phyloP scores from a whole-genome alignment of 2,797 vertebrate species.

The Picus viridis region DNA sequence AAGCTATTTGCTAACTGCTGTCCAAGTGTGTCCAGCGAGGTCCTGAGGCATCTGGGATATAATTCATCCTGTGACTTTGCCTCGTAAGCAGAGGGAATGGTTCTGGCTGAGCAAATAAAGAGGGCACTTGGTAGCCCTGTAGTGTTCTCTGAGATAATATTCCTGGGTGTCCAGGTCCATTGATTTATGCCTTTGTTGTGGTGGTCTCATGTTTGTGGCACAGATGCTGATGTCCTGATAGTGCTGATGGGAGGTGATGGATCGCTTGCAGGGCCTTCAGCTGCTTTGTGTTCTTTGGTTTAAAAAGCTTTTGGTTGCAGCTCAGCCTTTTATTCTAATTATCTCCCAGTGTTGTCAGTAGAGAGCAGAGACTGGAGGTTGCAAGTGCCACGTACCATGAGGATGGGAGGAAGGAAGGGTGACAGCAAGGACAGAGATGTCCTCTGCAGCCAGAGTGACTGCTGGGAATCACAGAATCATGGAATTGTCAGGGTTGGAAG shows the following conservation, averaged over 20 bases:
- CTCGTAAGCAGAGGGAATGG: background rate
- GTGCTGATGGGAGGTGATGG: background rate
- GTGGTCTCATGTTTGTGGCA: constrained; percentile 14
- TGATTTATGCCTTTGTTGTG: constrained; percentile 52
- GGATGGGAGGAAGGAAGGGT: background rate
- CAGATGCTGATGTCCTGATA: constrained; percentile 11
- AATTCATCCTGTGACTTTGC: background rate
- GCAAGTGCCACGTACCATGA: rapidly evolving
- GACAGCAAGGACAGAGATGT: background rate
- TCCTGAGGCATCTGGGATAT: background rate
- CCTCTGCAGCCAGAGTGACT: background rate
- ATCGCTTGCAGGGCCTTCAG: background rate
- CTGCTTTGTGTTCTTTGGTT: background rate
- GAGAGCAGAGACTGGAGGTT: background rate
- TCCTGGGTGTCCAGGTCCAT: background rate
- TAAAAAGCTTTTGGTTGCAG: background rate
- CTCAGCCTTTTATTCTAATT: background rate
- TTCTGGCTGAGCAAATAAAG: background rate
- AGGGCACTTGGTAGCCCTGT: background rate
- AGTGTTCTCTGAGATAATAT: constrained; percentile 11
- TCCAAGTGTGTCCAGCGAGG: background rate
- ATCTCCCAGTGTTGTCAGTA: background rate
- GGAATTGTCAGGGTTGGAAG: too few species aligned
- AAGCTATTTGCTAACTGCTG: background rate
- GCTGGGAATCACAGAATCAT: background rate